Base-by-base conservation (phyloP, 1,140 invertebrate genomes). In the Trypoxylus dichotomus region DNA sequence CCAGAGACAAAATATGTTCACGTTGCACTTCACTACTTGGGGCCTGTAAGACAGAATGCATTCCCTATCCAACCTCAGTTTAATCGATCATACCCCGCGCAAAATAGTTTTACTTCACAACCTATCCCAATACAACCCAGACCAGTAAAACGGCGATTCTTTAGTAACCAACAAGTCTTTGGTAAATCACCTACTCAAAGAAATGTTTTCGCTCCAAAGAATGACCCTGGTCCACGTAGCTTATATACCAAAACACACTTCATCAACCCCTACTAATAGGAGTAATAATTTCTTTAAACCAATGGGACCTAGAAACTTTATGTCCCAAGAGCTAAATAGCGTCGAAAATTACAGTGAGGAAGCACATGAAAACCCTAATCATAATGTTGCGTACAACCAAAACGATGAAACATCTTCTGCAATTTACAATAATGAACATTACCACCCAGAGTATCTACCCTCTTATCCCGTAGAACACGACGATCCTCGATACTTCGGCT, bases 151-250 rank as follows among this genome's bases (percentile, higher is more conserved):
- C 71, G 32, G 13, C 24, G 11, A 2, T 19, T 41, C 25, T 13
- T n/a, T 32, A 73, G 24, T 21, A 37, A 73, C 15, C 32, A 29
- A 29, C 32, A 73, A 73, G 71, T 37, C 1, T 73, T 73, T 73
- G 29, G 71, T n/a, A 73, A 73, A 37, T 1, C 24, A 6, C 13
- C 1, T 1, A 10, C 71, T 3, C 21, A 72, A 10, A 24, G 27
- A 72, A 27, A 73, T 37, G 71, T 73, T 3, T 73, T 73, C 24
- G 3, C 71, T 1, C 71, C 71, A 5, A 73, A 73, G 32, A 73
- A 29, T 24, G 21, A 72, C n/a, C 24, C 32, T 72, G 41, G 75
- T 80, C 79, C 41, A 76, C 79, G 29, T 63, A 72, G 29, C 76
- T 41, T 75, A n/a, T 41, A 43, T 54, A 76, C 29, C 24, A 21